phyloP scores from a whole-genome alignment of 2,113 vertebrate genomes.

The Mandrillus leucophaeus region DNA sequence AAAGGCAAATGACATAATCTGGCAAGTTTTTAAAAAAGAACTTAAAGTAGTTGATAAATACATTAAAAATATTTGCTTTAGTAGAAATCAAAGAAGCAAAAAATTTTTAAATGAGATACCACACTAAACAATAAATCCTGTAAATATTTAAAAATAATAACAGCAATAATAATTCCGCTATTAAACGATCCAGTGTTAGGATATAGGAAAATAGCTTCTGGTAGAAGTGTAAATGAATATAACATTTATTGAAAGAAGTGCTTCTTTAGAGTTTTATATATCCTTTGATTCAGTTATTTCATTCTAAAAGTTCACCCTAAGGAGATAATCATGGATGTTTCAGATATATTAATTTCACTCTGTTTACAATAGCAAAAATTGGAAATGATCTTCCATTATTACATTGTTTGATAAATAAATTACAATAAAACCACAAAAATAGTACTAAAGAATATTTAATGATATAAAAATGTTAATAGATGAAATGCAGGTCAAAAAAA shows the following conservation, averaged over 20 bases:
- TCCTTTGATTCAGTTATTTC: slow-evolving; percentile 8
- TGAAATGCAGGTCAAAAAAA: neutral
- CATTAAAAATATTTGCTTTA: slow-evolving; percentile 42
- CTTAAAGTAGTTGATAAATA: neutral
- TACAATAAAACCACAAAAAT: slow-evolving; percentile 22
- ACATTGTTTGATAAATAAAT: neutral
- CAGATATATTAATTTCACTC: neutral
- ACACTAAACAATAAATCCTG: slow-evolving; percentile 13
- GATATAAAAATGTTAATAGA: neutral
- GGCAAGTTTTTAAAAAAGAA: neutral
- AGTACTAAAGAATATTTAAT: slow-evolving; percentile 1
- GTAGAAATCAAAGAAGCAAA: slow-evolving; percentile 21
- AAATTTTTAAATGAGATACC: neutral
- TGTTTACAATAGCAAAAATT: neutral
- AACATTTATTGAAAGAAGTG: neutral
- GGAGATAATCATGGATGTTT: no score
- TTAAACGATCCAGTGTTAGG: neutral
- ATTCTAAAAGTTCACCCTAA: neutral
- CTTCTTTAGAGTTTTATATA: slow-evolving; percentile 19
- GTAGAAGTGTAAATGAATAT: slow-evolving; percentile 6
- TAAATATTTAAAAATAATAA: slow-evolving; percentile 12
- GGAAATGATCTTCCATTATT: neutral
- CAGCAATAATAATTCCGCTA: neutral
- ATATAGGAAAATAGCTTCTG: neutral
- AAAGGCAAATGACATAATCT: neutral